Evolutionary conservation across 2,888 invertebrate genomes (phyloP).

Genomic region (Spatulosminthurus flaviceps): DNA sequence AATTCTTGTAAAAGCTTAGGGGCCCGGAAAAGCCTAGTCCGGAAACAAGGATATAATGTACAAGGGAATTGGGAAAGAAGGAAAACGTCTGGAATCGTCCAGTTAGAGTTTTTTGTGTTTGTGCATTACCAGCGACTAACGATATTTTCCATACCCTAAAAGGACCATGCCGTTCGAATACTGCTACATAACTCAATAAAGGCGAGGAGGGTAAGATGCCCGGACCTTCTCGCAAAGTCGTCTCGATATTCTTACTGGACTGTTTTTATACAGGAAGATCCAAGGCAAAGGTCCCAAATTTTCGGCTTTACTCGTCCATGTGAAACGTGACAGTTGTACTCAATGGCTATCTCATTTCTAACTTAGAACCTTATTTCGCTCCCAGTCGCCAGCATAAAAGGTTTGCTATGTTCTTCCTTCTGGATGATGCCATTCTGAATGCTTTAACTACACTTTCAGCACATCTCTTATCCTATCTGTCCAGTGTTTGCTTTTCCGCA

Average conservation of each 20-base stretch:
- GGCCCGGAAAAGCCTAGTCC: no score
- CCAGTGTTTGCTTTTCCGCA: neutral
- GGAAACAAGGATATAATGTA: neutral
- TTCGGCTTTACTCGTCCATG: conserved; percentile 35
- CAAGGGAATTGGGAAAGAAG: neutral
- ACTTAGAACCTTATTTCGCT: conserved; percentile 21
- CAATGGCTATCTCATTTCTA: conserved; percentile 31
- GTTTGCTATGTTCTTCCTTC: neutral
- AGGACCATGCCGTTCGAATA: neutral
- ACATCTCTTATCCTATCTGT: neutral
- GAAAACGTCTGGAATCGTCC: conserved; percentile 10
- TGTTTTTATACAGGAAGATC: neutral
- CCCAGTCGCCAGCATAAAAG: conserved; percentile 28
- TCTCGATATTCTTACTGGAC: neutral
- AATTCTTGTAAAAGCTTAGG: no score
- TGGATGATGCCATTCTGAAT: conserved; percentile 25
- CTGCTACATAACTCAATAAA: conserved; percentile 6
- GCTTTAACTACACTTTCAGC: neutral
- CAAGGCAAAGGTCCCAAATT: conserved; percentile 15
- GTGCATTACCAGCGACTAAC: conserved; percentile 8
- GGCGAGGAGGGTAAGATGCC: conserved; percentile 1
- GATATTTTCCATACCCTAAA: neutral
- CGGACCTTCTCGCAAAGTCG: neutral
- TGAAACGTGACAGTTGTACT: conserved; percentile 43
- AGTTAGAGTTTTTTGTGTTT: neutral